Evolutionary conservation across 2,113 vertebrate species (phyloP), one percentile per base, ranked within the genome.

Genomic region (Sceloporus undulatus): DNA sequence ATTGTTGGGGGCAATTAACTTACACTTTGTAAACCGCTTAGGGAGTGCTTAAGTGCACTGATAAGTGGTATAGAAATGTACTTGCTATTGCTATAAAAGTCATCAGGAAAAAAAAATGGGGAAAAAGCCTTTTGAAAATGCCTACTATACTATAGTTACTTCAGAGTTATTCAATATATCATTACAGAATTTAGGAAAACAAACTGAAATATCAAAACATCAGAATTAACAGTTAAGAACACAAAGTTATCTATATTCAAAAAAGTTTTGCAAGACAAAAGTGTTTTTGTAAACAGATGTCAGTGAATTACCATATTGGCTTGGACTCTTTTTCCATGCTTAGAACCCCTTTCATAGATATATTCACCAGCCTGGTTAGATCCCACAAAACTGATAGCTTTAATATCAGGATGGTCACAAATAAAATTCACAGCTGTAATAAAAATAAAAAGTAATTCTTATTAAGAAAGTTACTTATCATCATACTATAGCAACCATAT

Each of bases 311-410:
- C 99, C 98, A 99, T 99, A 94, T 99, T 99, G 87, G 98, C 98
- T 96, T 99, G 99, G 82, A 99, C 98, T 92, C 98, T 97, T 96
- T 99, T 99, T 94, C 98, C 98, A 54, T 99, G 97, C 96, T 97
- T 98, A 73, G 98, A 99, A 84, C 98, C 98, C 91, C 98, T 98
- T 95, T 98, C 98, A 79, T 99, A 99, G 96, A 99, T 99, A 93
- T 99, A 98, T 92, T 99, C 98, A 91, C 99, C 99, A 42, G 99
- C 99, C 90, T 98, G 97, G 96, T 99, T 99, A 94, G 99, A 99
- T 87, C 99, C 99, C 95, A 99, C 98, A 94, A 99, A 99, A 96
- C 98, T 99, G 97, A 99, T 99, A 83, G 99, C 98, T 96, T 97
- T 98, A 96, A 99, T 98, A 92, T 98, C 98, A 25, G 98, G 98